A percentile compares a stretch with the other conserved stretches of the same genome.
Evolutionary conservation across 1,140 invertebrate species (phyloP).

Genomic region (Brachionus calyciflorus): DNA sequence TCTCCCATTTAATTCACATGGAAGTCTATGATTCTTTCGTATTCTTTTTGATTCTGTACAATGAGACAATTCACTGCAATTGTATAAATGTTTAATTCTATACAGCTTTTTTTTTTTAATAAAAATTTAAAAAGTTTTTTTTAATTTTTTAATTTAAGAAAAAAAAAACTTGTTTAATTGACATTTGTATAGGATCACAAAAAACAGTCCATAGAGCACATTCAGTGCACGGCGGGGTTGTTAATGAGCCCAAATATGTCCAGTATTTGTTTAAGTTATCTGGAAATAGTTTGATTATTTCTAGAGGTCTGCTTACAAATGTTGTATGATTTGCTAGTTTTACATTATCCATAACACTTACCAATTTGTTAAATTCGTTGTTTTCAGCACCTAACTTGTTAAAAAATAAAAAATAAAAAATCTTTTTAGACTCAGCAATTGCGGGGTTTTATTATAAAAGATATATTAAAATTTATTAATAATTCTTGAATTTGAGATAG

Average conservation of each 20-base stretch:
- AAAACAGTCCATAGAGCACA: conserved; percentile 83
- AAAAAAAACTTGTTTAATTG: conserved; percentile 13
- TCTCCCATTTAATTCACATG: conserved; percentile 35
- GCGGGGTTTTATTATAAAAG: too few relatives aligned
- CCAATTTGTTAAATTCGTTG: not conserved
- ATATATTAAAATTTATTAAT: too few relatives aligned
- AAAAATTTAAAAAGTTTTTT: not conserved
- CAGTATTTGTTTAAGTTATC: conserved; percentile 58
- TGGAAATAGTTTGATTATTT: conserved; percentile 14
- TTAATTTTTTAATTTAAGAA: not conserved
- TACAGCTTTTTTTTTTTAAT: too few relatives aligned
- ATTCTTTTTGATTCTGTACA: conserved; percentile 6
- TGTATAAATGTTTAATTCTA: conserved; percentile 9
- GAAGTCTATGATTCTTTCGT: not conserved
- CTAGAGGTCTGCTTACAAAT: not conserved
- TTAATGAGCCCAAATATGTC: conserved; percentile 78
- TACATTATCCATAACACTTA: not conserved
- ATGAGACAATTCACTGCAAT: not conserved
- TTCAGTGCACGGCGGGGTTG: conserved; percentile 83
- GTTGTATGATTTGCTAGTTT: not conserved
- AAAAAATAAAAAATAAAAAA: not conserved
- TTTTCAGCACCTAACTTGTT: not conserved
- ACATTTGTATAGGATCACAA: conserved; percentile 63
- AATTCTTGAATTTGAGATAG: too few relatives aligned
- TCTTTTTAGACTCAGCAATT: too few relatives aligned